Evolutionary conservation across 2,113 vertebrate species (phyloP).

Genomic region (Alaudala cheleensis): DNA sequence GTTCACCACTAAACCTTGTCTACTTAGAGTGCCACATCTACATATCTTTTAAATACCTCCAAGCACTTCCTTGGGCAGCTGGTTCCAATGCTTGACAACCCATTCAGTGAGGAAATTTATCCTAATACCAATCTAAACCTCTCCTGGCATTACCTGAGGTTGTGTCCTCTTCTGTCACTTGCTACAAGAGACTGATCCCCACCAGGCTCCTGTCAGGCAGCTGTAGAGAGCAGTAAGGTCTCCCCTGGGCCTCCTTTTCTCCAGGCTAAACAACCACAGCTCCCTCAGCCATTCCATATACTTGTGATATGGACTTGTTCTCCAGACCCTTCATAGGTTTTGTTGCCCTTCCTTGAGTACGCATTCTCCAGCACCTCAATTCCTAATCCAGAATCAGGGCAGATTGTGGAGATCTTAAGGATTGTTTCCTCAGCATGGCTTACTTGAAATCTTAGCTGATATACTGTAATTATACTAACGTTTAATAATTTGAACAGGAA

Average conservation of each 20-base stretch:
- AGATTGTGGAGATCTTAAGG: neutral
- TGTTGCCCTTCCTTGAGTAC: neutral
- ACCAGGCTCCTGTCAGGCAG: neutral
- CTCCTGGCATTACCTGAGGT: neutral
- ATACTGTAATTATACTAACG: neutral
- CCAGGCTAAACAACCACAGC: neutral
- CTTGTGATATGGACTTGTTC: neutral
- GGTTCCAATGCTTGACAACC: neutral
- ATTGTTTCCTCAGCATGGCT: neutral
- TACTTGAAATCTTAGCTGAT: neutral
- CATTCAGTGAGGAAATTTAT: neutral
- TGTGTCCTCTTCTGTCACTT: neutral
- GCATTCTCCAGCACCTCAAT: neutral
- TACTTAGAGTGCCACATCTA: neutral
- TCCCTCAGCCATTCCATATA: neutral
- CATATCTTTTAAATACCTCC: neutral
- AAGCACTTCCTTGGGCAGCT: neutral
- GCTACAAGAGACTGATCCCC: neutral
- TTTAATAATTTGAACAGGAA: neutral
- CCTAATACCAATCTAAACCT: neutral
- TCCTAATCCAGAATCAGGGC: neutral
- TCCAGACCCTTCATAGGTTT: neutral
- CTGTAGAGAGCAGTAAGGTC: neutral
- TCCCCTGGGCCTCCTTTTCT: neutral
- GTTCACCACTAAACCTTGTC: neutral